Conservation (phyloP, 2,888 invertebrate species). For the Toxonevra muliebris region DNA sequence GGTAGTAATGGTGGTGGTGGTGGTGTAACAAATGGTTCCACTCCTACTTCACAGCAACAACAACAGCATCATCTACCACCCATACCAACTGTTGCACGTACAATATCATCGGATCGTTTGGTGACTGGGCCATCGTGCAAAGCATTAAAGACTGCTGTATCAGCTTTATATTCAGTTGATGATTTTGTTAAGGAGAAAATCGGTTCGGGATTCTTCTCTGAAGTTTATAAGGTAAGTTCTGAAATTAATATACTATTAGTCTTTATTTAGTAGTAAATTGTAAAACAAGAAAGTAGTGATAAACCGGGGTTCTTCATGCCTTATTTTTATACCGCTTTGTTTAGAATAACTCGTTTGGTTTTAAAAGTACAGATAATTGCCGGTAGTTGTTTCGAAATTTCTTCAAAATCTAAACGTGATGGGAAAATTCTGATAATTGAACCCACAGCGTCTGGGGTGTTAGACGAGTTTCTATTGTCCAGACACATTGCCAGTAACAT, state of each 20-base stretch:
- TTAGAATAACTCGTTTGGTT: too few species aligned
- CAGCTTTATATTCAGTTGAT: constrained; percentile 89
- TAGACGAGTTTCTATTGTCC: too few species aligned
- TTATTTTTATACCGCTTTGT: too few species aligned
- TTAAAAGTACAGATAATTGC: too few species aligned
- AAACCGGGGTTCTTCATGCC: too few species aligned
- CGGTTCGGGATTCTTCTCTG: constrained; percentile 95
- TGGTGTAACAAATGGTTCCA: constrained; percentile 27
- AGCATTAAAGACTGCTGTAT: constrained; percentile 90
- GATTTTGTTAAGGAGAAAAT: constrained; percentile 94
- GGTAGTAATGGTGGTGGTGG: constrained; percentile 23
- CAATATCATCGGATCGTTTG: constrained; percentile 67
- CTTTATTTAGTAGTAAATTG: not conserved
- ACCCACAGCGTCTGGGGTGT: too few species aligned
- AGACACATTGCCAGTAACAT: too few species aligned
- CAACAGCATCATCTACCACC: constrained; percentile 34
- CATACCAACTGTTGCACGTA: constrained; percentile 55
- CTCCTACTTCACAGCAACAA: constrained; percentile 21
- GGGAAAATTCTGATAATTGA: too few species aligned
- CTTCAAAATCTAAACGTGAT: too few species aligned
- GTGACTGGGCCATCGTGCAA: constrained; percentile 84
- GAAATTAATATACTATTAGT: not conserved
- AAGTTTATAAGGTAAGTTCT: constrained; percentile 91
- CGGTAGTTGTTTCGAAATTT: too few species aligned
- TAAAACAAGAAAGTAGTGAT: not conserved